Evolutionary conservation across 2,888 invertebrate species (phyloP).

Genomic region (Cephus pygmeus): DNA sequence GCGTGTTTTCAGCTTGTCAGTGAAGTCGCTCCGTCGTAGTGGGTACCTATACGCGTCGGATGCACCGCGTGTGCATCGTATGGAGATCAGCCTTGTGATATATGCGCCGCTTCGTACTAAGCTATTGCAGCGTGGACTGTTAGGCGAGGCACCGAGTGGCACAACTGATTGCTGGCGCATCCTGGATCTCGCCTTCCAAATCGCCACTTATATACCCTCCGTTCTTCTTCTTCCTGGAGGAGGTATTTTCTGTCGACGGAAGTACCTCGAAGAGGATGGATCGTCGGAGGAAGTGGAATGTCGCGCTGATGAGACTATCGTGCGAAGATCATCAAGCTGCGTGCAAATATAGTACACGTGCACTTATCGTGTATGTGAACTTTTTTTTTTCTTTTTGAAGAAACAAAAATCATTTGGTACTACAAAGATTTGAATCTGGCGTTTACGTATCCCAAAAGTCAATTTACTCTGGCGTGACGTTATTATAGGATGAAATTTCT

Average conservation of each 20-base stretch:
- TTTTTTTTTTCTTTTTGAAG: not conserved
- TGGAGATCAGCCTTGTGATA: conserved; percentile 31
- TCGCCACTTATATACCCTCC: conserved; percentile 21
- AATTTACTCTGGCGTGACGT: not conserved
- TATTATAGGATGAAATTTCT: not conserved
- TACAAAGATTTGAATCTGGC: not conserved
- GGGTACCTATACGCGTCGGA: not conserved
- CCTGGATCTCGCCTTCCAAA: conserved; percentile 29
- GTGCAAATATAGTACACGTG: not conserved
- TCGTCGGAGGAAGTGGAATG: not conserved
- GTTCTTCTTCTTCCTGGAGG: conserved; percentile 20
- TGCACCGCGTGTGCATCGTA: not conserved
- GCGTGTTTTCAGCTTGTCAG: conserved; percentile 5
- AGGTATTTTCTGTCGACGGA: not conserved
- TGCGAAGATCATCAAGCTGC: not conserved
- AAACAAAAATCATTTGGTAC: not conserved
- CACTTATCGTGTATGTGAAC: not conserved
- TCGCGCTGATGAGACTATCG: not conserved
- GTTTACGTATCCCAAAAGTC: not conserved
- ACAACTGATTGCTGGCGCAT: conserved; percentile 37
- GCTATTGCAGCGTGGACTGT: conserved; percentile 31
- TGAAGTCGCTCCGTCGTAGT: not conserved
- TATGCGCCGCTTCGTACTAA: conserved; percentile 29
- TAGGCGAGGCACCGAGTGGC: conserved; percentile 26
- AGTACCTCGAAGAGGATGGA: not conserved